Conservation (phyloP, 35 echinoderm and acorn worm genomes). For the Lytechinus variegatus region DNA sequence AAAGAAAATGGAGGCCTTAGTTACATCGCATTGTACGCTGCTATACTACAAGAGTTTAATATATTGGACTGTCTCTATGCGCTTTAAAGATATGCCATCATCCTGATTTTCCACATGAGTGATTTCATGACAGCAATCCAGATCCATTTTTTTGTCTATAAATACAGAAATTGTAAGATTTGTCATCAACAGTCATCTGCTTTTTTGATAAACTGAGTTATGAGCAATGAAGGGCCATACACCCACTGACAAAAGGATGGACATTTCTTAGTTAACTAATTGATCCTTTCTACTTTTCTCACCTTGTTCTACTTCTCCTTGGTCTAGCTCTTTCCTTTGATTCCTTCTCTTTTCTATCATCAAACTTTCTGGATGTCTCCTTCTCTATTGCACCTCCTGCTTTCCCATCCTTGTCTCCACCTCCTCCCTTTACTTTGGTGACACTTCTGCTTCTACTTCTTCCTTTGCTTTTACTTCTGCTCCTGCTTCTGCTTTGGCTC, state of each 20-base stretch:
- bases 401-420: constrained; percentile 63
- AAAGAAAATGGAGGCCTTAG: not conserved
- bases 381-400: constrained; percentile 58
- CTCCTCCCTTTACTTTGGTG: constrained; percentile 70
- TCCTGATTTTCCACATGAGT: too few relatives aligned
- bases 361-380: constrained; percentile 51
- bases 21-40: too few relatives aligned
- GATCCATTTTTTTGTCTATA: too few relatives aligned
- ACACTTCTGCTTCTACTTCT: constrained; percentile 70
- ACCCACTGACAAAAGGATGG: too few relatives aligned
- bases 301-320: constrained; percentile 83
- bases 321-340: constrained; percentile 62
- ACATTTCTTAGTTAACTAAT: not conserved
- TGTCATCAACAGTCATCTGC: too few relatives aligned
- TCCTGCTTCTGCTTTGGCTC: constrained; percentile 65
- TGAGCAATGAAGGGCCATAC: too few relatives aligned
- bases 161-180: too few relatives aligned
- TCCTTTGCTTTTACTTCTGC: constrained; percentile 64
- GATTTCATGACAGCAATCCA: too few relatives aligned
- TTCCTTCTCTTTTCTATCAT: constrained; percentile 51
- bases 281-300: constrained; percentile 15
- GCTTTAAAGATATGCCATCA: too few relatives aligned
- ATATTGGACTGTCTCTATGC: too few relatives aligned
- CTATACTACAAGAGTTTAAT: too few relatives aligned
- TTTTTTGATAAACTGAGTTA: too few relatives aligned